Evolutionary conservation across 2,888 invertebrate species (phyloP), one percentile per base, ranked within the genome.

Genomic region (Halictus quadricinctus): DNA sequence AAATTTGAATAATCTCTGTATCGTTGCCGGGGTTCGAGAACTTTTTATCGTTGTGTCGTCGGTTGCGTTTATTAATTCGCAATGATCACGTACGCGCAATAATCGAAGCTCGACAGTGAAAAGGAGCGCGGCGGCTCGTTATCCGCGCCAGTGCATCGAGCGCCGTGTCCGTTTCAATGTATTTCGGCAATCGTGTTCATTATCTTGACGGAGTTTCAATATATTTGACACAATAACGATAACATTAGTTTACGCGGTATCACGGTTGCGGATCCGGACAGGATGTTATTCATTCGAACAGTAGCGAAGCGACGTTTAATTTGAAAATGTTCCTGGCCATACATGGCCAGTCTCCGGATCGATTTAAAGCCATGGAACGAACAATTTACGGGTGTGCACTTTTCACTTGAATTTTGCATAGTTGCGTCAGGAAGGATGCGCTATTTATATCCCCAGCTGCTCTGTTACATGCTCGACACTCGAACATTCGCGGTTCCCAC

Each of bases 361-460:
- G 74, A 80, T 84, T 77, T 64, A 80, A 74, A n/a, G 60, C 54
- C 74, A 4, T 13, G 60, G 46, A 50, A 76, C 58, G 84, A 76
- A 76, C 76, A 74, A 79, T 79, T 79, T 73, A 79, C 84, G 66
- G 73, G 46, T 36, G 70, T 64, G 60, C 60, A 64, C 79, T 83
- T 85, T 77, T 76, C 76, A 29, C 64, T 84, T 64, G 36, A 69
- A 72, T 83, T 79, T 79, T 50, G 43, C 83, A 66, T 46, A 41
- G 46, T 72, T 48, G n/a, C 73, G 46, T 18, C 69, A 43, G 13
- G 58, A 58, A 50, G 46, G 36, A 66, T 69, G 21, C 78, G 75
- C 41, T 66, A 83, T 85, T 84, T 84, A 76, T 58, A 76, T 50
- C 50, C 41, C 2, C 43, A 25, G 43, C 60, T 12, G 54, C 46